Evolutionary conservation across 1,140 invertebrate genomes (phyloP), one percentile per base, ranked within the genome.

Genomic region (Bradynema listronoti): DNA sequence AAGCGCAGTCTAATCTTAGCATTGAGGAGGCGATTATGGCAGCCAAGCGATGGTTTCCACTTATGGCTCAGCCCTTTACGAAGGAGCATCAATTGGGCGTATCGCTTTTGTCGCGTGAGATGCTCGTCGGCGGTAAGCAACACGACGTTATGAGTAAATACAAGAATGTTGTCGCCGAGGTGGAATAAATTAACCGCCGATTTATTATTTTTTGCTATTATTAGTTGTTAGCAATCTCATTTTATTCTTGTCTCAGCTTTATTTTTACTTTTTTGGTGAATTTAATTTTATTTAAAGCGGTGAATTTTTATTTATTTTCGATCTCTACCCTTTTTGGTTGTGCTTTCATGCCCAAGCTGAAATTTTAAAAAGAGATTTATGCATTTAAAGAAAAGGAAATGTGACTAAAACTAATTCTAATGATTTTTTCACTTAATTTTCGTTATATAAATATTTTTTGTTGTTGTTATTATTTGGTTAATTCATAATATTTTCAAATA

Each of bases 21-120:
- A 96, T 91, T 0, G 94, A 99, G 81, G 94, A 99, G 83, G 88
- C 88, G 25, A 85, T 95, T 89, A 82, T 67, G 84, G 85, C 93
- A 57, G 85, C 88, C 50, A 93, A 93, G 79, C 84, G 88, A 61
- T 99, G 94, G 88, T 83, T 99, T 6, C 81, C 89, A 47, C 88
- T 92, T 80, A 99, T 99, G 93, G 93, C 93, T 4, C 94, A 98
- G 79, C 92, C 93, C 2, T 97, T 98, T 78, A 89, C 87, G 11
- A 78, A 79, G 67, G 90, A 96, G 79, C 91, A 97, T 82, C 94
- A 98, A 80, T 82, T 98, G 46, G 94, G 94, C 19, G 83, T 96
- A 22, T 95, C 93, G 0, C 80, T 98, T 50, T 81, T 99, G 34
- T 61, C 58, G 19, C n/a, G 32, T 16, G 33, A 51, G 32, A 56